A percentile compares a stretch with the other conserved stretches of the same genome.
These are phyloP conservation scores for Hepsetus odoe DNA, from an alignment of 2,113 vertebrate genomes.

Conservation along the genomic window DNA sequence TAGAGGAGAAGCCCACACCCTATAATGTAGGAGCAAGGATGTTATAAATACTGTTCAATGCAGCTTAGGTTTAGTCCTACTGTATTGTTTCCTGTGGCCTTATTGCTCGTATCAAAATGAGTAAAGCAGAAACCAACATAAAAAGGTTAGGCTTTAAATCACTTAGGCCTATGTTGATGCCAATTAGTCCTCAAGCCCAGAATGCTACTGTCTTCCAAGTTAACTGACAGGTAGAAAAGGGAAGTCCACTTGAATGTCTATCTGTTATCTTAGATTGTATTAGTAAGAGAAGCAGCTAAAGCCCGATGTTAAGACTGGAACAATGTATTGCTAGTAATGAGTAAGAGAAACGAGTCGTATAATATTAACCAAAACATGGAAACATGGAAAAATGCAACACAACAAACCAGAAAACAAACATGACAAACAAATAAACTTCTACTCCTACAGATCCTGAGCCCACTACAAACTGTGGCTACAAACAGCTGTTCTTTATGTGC, in stretches of 20 bases:
- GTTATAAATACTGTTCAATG: background rate
- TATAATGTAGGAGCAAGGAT: background rate
- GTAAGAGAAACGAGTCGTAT: background rate
- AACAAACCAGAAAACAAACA: conserved; percentile 16
- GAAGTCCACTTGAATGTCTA: background rate
- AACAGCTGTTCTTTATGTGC: conserved; percentile 42
- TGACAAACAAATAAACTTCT: background rate
- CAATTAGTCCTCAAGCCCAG: background rate
- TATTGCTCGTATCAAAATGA: background rate
- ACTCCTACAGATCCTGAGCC: background rate
- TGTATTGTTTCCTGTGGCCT: background rate
- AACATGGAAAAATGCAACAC: conserved; percentile 1
- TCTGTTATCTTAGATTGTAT: background rate
- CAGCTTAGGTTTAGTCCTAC: background rate
- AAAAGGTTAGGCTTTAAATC: background rate
- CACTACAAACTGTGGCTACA: conserved; percentile 14
- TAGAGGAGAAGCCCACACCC: background rate
- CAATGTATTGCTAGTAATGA: background rate
- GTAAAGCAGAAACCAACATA: background rate
- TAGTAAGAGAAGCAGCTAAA: conserved; percentile 13
- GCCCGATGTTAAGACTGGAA: conserved; percentile 11
- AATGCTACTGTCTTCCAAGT: background rate
- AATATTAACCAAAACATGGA: background rate
- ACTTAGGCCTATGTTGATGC: background rate
- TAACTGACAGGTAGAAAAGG: background rate